Percentiles rank a stretch among this genome's conserved stretches.
These are phyloP conservation scores for Artemia sp. DNA, from an alignment of 2,888 invertebrate genomes.

Conservation along the genomic window DNA sequence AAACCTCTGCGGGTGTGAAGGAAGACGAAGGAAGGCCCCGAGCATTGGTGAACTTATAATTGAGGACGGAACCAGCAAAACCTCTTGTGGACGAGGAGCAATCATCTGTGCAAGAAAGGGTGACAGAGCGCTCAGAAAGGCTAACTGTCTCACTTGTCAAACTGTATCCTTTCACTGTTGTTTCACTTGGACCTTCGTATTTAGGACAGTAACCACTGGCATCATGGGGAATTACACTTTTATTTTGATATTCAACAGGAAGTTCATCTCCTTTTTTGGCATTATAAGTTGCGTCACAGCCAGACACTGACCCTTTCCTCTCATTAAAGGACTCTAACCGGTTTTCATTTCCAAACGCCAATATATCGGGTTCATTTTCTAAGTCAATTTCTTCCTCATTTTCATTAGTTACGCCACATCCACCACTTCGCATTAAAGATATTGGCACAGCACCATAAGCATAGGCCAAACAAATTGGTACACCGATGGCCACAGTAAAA, in stretches of 20 bases:
- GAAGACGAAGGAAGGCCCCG: not conserved
- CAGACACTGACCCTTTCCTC: too few species aligned
- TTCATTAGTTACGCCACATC: conserved; percentile 41
- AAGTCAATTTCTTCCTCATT: conserved; percentile 29
- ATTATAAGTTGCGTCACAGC: too few species aligned
- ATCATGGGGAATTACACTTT: too few species aligned
- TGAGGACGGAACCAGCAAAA: conserved; percentile 55
- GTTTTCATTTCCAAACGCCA: too few species aligned
- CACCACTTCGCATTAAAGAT: conserved; percentile 71
- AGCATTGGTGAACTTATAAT: conserved; percentile 37
- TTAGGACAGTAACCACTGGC: not conserved
- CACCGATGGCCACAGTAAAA: conserved; percentile 54
- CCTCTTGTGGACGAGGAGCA: conserved; percentile 54
- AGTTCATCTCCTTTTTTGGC: too few species aligned
- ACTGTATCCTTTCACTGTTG: conserved; percentile 41
- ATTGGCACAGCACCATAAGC: conserved; percentile 80
- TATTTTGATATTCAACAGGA: too few species aligned
- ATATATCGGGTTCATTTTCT: conserved; percentile 23
- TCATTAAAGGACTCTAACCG: too few species aligned
- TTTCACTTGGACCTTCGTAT: not conserved
- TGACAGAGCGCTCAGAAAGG: conserved; percentile 48
- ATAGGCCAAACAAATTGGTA: conserved; percentile 67
- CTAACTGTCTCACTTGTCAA: conserved; percentile 49
- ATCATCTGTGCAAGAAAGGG: conserved; percentile 45
- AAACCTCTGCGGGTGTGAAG: not conserved